Percentiles rank a stretch among this genome's conserved stretches.
These are phyloP conservation scores for Drosophila emarginata DNA, from an alignment of 2,888 invertebrate genomes.

Conservation along the genomic window DNA sequence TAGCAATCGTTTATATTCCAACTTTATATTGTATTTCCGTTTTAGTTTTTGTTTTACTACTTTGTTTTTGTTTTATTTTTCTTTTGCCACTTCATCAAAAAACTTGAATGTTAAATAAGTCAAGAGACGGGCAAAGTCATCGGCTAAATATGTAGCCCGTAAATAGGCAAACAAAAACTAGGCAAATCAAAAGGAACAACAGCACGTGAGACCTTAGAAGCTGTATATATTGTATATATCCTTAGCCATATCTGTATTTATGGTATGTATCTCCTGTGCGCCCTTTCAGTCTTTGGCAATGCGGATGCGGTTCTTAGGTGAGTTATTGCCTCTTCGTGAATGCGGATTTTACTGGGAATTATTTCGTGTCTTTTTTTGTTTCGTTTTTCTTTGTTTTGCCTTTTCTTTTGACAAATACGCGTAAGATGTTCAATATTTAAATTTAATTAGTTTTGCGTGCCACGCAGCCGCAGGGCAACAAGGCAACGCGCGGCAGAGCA, in stretches of 20 bases:
- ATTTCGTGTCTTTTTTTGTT: not conserved
- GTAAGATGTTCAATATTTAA: conserved; percentile 76
- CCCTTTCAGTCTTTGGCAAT: conserved; percentile 2
- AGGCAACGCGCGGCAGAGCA: not conserved
- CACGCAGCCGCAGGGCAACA: conserved; percentile 19
- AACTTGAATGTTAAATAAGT: conserved; percentile 58
- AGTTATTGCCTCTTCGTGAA: conserved; percentile 59
- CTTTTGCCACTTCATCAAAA: conserved; percentile 53
- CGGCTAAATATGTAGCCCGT: conserved; percentile 15
- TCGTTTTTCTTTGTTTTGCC: not conserved
- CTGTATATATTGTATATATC: not conserved
- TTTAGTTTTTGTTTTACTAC: conserved; percentile 25
- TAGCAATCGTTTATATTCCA: not conserved
- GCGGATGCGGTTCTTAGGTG: conserved; percentile 56
- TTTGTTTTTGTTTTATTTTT: conserved; percentile 36
- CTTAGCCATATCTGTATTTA: not conserved
- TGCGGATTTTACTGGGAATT: conserved; percentile 40
- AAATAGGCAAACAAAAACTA: conserved; percentile 33
- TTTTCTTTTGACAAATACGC: conserved; percentile 68
- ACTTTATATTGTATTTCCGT: not conserved
- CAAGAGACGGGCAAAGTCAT: conserved; percentile 29
- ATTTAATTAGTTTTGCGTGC: conserved; percentile 75
- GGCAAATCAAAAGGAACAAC: conserved; percentile 35
- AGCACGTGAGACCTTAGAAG: conserved; percentile 57
- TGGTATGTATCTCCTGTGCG: not conserved